Conservation (phyloP, 2,888 invertebrate genomes). For the Drosophila kambysellisi region DNA sequence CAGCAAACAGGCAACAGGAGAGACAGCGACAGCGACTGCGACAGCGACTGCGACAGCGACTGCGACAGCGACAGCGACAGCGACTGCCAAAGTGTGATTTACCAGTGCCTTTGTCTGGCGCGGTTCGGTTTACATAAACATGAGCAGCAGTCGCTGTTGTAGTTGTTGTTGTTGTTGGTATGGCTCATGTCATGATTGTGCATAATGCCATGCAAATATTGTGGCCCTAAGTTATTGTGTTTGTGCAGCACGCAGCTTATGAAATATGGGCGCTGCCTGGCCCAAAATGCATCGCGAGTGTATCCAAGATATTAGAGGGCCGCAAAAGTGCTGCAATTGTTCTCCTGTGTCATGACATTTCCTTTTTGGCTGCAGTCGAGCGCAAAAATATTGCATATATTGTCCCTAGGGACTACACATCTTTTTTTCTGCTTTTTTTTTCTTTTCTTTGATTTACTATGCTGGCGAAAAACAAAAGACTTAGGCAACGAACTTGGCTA, state of each 20-base stretch:
- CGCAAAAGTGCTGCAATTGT: slow-evolving; percentile 59
- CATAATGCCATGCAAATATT: slow-evolving; percentile 82
- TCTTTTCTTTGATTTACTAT: slow-evolving; percentile 71
- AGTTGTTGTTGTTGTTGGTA: slow-evolving; percentile 35
- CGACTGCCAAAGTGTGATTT: slow-evolving; percentile 79
- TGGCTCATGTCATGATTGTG: slow-evolving; percentile 79
- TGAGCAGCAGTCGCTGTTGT: slow-evolving; percentile 43
- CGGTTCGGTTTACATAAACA: slow-evolving; percentile 68
- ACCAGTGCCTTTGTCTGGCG: slow-evolving; percentile 69
- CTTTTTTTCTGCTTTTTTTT: slow-evolving; percentile 5
- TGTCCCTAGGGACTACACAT: slow-evolving; percentile 16
- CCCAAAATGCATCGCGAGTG: slow-evolving; percentile 11
- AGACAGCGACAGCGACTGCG: slow-evolving; percentile 31
- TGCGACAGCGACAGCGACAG: slow-evolving; percentile 26
- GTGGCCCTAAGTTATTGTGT: slow-evolving; percentile 76
- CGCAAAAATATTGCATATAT: slow-evolving; percentile 73
- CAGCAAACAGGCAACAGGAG: slow-evolving; percentile 18
- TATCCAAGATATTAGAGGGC: slow-evolving; percentile 32
- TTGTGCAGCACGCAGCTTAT: slow-evolving; percentile 79
- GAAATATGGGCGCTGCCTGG: slow-evolving; percentile 68
- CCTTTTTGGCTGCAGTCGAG: slow-evolving; percentile 62
- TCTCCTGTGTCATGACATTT: slow-evolving; percentile 80
- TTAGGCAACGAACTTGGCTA: slow-evolving; percentile 72
- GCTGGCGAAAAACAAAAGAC: slow-evolving; percentile 75
- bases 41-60: slow-evolving; percentile 46